phyloP scores from a whole-genome alignment of 1,140 invertebrate genomes.

The Centruroides sculpturatus region DNA sequence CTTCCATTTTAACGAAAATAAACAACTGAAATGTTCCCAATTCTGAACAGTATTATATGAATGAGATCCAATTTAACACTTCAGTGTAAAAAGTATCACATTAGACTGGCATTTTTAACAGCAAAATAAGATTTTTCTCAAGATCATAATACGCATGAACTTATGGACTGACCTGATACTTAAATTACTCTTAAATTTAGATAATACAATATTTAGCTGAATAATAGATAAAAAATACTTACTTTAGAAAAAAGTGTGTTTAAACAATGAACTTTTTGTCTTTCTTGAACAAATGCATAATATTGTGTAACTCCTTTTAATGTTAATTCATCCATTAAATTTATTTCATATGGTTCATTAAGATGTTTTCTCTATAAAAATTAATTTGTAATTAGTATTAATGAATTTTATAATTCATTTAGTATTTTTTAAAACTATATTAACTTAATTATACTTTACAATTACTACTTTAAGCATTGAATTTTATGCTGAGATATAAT shows the following conservation, averaged over 20 bases:
- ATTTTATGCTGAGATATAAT: no score
- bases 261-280: conserved; percentile 99
- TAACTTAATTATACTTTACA: neutral
- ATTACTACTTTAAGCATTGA: neutral
- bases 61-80: no score
- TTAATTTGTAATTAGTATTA: conserved; percentile 1
- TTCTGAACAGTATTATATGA: no score
- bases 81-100: no score
- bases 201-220: no score
- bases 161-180: no score
- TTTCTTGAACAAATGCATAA: conserved; percentile 99
- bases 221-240: conserved; percentile 18
- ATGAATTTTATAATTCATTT: neutral
- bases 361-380: conserved; percentile 68
- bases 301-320: conserved; percentile 99
- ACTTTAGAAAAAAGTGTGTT: conserved; percentile 99
- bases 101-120: no score
- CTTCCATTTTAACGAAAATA: no score
- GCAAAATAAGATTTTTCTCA: no score
- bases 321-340: conserved; percentile 99
- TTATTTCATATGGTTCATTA: conserved; percentile 94
- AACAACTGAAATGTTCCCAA: no score
- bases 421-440: neutral
- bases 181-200: no score
- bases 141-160: no score